Percentiles rank a stretch among this genome's conserved stretches.
Conservation (phyloP, 2,113 vertebrate genomes). For the Ardeotis arabs region DNA sequence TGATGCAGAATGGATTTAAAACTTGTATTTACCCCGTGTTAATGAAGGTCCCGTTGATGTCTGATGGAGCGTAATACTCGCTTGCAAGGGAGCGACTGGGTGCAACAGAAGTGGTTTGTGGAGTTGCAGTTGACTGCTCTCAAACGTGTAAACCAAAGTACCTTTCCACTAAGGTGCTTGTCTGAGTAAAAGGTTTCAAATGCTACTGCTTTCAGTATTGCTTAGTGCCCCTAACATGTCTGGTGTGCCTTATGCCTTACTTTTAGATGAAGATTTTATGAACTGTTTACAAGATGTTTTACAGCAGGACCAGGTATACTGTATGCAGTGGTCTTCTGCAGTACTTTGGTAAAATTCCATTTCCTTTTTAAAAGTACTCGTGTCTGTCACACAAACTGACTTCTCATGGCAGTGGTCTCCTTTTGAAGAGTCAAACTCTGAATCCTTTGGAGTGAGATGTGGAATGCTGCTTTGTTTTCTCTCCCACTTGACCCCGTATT, state of each 20-base stretch:
- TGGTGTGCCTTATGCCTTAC: constrained; percentile 85
- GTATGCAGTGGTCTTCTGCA: constrained; percentile 73
- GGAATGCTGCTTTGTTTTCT: constrained; percentile 74
- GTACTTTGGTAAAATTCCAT: constrained; percentile 75
- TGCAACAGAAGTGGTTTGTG: neutral
- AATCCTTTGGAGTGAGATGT: constrained; percentile 59
- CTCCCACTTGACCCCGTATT: constrained; percentile 44
- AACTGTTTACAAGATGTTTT: constrained; percentile 84
- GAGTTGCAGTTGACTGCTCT: constrained; percentile 54
- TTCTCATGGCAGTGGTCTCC: constrained; percentile 50
- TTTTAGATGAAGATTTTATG: constrained; percentile 78
- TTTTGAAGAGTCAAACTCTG: constrained; percentile 69
- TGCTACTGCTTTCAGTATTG: constrained; percentile 68
- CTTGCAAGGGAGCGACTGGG: constrained; percentile 34
- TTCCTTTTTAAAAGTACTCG: constrained; percentile 63
- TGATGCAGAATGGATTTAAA: constrained; percentile 29
- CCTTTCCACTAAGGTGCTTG: constrained; percentile 71
- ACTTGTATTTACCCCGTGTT: constrained; percentile 41
- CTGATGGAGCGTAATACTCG: constrained; percentile 25
- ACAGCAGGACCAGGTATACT: constrained; percentile 76
- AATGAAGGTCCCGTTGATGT: constrained; percentile 29
- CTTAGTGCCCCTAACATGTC: constrained; percentile 77
- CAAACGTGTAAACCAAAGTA: constrained; percentile 67
- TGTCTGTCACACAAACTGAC: constrained; percentile 42
- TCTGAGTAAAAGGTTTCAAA: constrained; percentile 57